A percentile compares a stretch with the other conserved stretches of the same genome.
Conservation (phyloP, 1,140 invertebrate species). For the Druon quercuslanigerum region DNA sequence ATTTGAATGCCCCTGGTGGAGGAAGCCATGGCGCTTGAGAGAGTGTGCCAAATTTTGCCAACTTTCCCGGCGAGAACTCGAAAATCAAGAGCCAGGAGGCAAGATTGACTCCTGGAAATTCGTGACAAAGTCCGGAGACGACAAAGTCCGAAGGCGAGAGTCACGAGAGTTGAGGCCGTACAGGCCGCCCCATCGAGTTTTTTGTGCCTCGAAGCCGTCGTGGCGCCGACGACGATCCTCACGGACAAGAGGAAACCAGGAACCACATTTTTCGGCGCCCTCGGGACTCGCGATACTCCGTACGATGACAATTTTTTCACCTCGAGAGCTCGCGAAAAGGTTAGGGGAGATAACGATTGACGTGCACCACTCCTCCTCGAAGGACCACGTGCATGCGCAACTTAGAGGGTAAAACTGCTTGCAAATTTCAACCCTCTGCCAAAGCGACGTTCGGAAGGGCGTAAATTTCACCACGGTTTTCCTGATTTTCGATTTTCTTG, state of each 20-base stretch:
- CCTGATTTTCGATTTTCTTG: too few relatives aligned
- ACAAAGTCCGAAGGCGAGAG: slow-evolving; percentile 28
- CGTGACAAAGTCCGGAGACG: slow-evolving; percentile 9
- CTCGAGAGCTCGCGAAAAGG: slow-evolving; percentile 57
- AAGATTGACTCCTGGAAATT: slow-evolving; percentile 5
- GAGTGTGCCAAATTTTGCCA: background rate
- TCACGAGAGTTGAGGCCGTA: slow-evolving; percentile 35
- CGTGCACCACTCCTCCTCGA: slow-evolving; percentile 53
- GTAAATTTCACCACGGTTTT: too few relatives aligned
- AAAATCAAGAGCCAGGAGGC: slow-evolving; percentile 2
- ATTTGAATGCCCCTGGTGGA: slow-evolving; percentile 89
- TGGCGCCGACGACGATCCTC: slow-evolving; percentile 29
- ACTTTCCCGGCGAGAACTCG: slow-evolving; percentile 15
- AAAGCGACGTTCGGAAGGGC: background rate
- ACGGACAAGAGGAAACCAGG: slow-evolving; percentile 43
- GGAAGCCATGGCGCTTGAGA: slow-evolving; percentile 85
- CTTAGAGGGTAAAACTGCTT: slow-evolving; percentile 4
- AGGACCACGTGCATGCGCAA: slow-evolving; percentile 38
- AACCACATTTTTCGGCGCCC: slow-evolving; percentile 49
- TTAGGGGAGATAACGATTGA: slow-evolving; percentile 72
- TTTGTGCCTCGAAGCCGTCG: slow-evolving; percentile 32
- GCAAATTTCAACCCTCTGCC: background rate
- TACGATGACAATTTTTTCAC: slow-evolving; percentile 6
- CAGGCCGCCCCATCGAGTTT: slow-evolving; percentile 45
- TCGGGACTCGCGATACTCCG: slow-evolving; percentile 29